Conservation (phyloP, 2,888 invertebrate genomes). For the Adineta ricciae region DNA sequence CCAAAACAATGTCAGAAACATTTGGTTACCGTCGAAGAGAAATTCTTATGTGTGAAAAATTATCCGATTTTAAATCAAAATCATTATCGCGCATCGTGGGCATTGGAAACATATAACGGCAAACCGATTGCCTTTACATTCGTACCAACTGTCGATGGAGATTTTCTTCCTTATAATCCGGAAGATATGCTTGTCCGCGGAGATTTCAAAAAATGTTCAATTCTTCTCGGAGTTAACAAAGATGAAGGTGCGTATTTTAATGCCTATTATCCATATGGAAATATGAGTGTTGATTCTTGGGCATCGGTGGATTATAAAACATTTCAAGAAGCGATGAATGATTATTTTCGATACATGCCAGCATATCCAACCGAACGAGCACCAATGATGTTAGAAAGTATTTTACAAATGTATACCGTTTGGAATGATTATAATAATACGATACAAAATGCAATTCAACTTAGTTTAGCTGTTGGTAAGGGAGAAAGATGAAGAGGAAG, state of each 20-base stretch:
- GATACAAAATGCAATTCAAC: not conserved
- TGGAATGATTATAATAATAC: constrained; percentile 22
- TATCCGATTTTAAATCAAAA: constrained; percentile 3
- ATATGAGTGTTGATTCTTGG: not conserved
- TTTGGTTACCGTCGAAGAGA: not conserved
- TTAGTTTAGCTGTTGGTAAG: not conserved
- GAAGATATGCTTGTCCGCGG: constrained; percentile 63
- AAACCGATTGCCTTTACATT: constrained; percentile 75
- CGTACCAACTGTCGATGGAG: constrained; percentile 82
- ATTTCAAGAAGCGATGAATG: not conserved
- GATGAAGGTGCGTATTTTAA: constrained; percentile 91
- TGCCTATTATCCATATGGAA: constrained; percentile 61
- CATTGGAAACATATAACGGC: constrained; percentile 36
- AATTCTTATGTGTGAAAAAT: constrained; percentile 2
- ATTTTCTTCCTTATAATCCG: constrained; percentile 69
- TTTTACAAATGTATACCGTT: not conserved
- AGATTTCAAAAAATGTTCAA: constrained; percentile 59
- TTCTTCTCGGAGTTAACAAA: constrained; percentile 81
- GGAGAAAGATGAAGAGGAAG: not conserved
- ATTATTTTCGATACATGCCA: constrained; percentile 3
- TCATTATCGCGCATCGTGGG: constrained; percentile 8
- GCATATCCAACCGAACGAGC: not conserved
- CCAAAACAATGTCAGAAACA: not conserved
- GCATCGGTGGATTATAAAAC: constrained; percentile 14
- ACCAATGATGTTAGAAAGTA: constrained; percentile 10